Percentiles rank a stretch among this genome's conserved stretches.
These are phyloP conservation scores for Catagonus wagneri DNA, from an alignment of 2,113 vertebrate species.

Conservation along the genomic window DNA sequence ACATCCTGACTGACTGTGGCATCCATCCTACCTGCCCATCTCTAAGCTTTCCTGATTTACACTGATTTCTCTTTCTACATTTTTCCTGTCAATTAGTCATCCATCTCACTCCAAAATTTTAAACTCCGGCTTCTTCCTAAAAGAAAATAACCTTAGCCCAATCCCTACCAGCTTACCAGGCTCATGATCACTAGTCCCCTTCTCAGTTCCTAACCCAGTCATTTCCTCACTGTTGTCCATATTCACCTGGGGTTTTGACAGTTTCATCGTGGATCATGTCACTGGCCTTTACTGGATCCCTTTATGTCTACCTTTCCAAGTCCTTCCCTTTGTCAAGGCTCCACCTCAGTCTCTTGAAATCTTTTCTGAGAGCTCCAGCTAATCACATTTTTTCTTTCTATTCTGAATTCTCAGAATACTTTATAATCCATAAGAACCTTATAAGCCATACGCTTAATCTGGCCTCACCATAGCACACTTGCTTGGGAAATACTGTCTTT, in stretches of 20 bases:
- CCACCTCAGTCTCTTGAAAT: not conserved
- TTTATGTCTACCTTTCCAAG: not conserved
- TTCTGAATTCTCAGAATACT: not conserved
- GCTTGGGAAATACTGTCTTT: not conserved
- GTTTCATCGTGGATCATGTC: not conserved
- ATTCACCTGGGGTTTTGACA: not conserved
- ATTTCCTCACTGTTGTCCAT: not conserved
- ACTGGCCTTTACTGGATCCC: not conserved
- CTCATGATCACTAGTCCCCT: accelerated
- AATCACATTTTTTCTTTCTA: constrained; percentile 13
- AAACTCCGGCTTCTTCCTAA: not conserved
- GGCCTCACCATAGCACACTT: not conserved
- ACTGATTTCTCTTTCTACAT: not conserved
- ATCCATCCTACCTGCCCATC: not conserved
- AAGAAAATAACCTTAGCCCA: not conserved
- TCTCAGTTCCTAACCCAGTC: not conserved
- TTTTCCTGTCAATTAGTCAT: not conserved
- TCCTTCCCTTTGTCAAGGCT: not conserved
- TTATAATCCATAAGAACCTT: not conserved
- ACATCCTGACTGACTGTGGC: too few species aligned
- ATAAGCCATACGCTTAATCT: not conserved
- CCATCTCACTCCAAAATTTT: not conserved
- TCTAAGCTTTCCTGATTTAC: not conserved
- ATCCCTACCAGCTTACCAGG: not conserved
- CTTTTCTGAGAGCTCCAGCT: not conserved